Percentiles rank a stretch among this genome's conserved stretches.
Conservation (phyloP, 2,797 vertebrate genomes). For the Loriculus beryllinus region DNA sequence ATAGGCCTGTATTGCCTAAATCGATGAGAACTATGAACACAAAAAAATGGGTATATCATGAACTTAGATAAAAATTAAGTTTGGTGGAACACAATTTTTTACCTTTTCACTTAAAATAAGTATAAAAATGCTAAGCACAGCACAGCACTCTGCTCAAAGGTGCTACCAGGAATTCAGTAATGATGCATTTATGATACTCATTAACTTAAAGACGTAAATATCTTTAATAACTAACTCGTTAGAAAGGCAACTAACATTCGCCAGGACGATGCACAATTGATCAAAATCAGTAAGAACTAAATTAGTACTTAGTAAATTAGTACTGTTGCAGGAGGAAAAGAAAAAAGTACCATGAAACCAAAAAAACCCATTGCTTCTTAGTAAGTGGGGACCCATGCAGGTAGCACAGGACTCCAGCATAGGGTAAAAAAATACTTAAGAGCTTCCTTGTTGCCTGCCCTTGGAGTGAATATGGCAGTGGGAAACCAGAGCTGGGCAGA, state of each 20-base stretch:
- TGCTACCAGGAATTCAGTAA: background rate
- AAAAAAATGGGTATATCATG: background rate
- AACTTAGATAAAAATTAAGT: background rate
- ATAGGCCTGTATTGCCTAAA: background rate
- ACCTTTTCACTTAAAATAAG: background rate
- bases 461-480: background rate
- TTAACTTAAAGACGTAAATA: background rate
- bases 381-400: accelerated
- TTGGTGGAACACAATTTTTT: background rate
- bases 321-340: background rate
- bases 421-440: background rate
- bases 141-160: background rate
- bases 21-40: background rate
- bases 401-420: background rate
- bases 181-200: background rate
- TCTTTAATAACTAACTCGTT: background rate
- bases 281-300: background rate
- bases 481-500: background rate
- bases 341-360: background rate
- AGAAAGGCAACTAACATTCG: background rate
- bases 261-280: background rate
- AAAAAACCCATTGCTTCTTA: background rate
- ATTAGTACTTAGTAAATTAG: background rate
- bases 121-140: background rate
- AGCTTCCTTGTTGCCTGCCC: accelerated